Base-by-base conservation (phyloP, 2,888 invertebrate genomes). In the Orthosia cruda region DNA sequence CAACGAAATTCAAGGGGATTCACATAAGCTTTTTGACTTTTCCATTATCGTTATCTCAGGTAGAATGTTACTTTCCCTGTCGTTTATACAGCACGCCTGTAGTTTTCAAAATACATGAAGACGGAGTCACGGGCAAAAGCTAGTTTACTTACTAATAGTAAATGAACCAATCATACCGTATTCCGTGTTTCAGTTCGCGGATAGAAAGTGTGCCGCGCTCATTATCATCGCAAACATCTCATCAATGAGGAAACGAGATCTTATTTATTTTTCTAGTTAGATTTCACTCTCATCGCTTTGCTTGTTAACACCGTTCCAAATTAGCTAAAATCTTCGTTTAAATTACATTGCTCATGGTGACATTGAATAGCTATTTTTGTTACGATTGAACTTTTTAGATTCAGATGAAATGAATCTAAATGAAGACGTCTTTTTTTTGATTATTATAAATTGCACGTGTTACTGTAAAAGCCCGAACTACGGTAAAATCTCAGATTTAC, bases 131-230 rank as follows among this genome's bases (percentile, higher is more conserved):
- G 9, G 40, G 40, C 7, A 0, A 40, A 40, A 7, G 9, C 40
- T 40, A 40, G 40, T 40, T 1, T 52, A 15, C 20, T 15, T 13
- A 16, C 5, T 15, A 49, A 40, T n/a, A 32, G 23, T 26, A 74
- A 49, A 49, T 26, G 18, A 50, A 15, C 20, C 15, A 45, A 47
- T 77, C 32, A 77, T 80, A 32, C 32, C 3, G 32, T 5, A 0
- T 7, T 32, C 49, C 40, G 13, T 40, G 15, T 52, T 40, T 67
- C 52, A 15, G 55, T 68, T 72, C 32, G 67, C 50, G 15, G 59
- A 57, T 59, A 84, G 84, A 81, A 84, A 81, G 84, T 74, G 61
- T 68, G 81, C 40, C 75, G 47, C 79, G 26, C 62, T 52, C 67
- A 73, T 65, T 55, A 71, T 63, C 65, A 59, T 58, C 47, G 61